Evolutionary conservation across 1,140 invertebrate species (phyloP), one percentile per base, ranked within the genome.

Genomic region (Papilio dardanus): DNA sequence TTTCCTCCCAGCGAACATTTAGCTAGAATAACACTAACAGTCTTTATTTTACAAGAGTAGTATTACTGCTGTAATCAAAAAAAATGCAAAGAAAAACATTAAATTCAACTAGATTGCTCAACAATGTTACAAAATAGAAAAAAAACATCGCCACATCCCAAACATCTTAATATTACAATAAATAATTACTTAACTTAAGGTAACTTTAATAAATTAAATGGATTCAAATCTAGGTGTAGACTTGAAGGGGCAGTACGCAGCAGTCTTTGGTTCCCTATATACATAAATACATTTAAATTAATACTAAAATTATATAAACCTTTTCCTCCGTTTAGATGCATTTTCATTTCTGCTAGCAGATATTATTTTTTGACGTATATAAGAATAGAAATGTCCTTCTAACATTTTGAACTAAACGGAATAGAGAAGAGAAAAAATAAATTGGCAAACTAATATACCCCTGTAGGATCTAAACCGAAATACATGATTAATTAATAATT

Each of bases 41-140:
- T 93, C 91, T 93, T 90, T 91, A 89, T 86, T 88, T 92, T 91
- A 91, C 81, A 89, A 88, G 88, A 93, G 90, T 90, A 92, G n/a
- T 88, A 84, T 88, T 84, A 85, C 83, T 85, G 83, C 83, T 83
- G 77, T 82, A 77, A 80, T 80, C 77, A 79, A 81, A 81, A n/a
- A n/a, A 76, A 81, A 90, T 88, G 86, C 87, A 82, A 79, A 82
- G 33, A 58, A 78, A 65, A 81, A 82, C 74, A 79, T 74, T 78
- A 83, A 81, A 81, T 69, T 71, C 75, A 79, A 77, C 66, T 74
- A 73, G n/a, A 75, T 33, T 50, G 69, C 19, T 76, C 65, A 74
- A 75, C 58, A 74, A 74, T 69, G 66, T 71, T 42, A 67, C 66
- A 67, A 76, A 69, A 67, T 71, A 54, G 54, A 71, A 76, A 71